These are phyloP conservation scores for Latrodectus hesperus DNA, from an alignment of 2,888 invertebrate species.

Conservation along the genomic window DNA sequence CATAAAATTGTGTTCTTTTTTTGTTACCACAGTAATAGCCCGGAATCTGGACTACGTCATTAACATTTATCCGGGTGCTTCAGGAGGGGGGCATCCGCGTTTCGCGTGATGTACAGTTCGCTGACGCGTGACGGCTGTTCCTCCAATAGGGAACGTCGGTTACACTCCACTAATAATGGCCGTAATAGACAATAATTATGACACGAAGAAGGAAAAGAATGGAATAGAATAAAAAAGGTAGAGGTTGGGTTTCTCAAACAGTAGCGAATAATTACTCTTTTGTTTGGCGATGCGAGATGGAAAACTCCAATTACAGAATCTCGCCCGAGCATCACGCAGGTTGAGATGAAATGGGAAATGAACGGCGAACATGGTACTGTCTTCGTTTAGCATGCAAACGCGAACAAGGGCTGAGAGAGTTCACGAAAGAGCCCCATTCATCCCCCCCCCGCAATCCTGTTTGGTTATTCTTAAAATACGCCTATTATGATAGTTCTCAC, in stretches of 20 bases:
- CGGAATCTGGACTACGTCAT: slow-evolving; percentile 7
- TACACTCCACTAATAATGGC: slow-evolving; percentile 55
- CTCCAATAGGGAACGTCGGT: slow-evolving; percentile 20
- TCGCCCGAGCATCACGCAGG: not conserved
- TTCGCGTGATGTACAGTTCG: slow-evolving; percentile 10
- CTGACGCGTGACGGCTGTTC: slow-evolving; percentile 33
- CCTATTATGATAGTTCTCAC: too few species aligned
- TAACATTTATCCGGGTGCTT: slow-evolving; percentile 34
- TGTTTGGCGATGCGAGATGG: slow-evolving; percentile 20
- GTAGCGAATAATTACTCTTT: slow-evolving; percentile 21
- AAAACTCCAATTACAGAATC: not conserved
- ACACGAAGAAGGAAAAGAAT: not conserved
- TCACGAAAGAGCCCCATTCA: too few species aligned
- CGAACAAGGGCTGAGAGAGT: not conserved
- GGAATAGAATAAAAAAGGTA: too few species aligned
- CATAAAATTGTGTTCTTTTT: slow-evolving; percentile 38
- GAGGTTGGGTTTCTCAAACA: not conserved
- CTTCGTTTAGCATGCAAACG: slow-evolving; percentile 64
- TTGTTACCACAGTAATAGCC: slow-evolving; percentile 38
- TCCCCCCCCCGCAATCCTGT: not conserved
- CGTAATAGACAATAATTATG: slow-evolving; percentile 50
- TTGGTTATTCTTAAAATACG: too few species aligned
- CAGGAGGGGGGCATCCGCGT: slow-evolving; percentile 31
- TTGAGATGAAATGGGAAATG: not conserved
- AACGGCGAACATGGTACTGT: slow-evolving; percentile 38